These are phyloP conservation scores for Chironomus tepperi DNA, from an alignment of 1,140 invertebrate genomes.

Conservation along the genomic window DNA sequence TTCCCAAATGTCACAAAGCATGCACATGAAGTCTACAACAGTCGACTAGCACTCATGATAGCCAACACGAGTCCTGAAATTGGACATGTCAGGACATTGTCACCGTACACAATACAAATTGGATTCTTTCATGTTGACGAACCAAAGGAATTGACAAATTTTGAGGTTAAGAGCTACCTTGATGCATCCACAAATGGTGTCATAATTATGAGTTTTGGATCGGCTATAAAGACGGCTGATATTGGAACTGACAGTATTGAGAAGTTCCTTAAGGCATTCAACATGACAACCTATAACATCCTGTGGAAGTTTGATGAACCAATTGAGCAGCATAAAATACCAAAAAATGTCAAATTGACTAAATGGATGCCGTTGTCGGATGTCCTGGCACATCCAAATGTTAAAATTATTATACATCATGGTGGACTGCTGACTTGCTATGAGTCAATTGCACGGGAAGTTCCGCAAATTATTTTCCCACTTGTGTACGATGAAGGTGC, in stretches of 20 bases:
- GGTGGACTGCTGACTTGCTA: slow-evolving; percentile 45
- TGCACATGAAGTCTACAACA: not conserved
- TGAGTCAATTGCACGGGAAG: slow-evolving; percentile 34
- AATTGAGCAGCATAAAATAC: slow-evolving; percentile 28
- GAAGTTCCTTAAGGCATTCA: slow-evolving; percentile 36
- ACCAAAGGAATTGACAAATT: slow-evolving; percentile 31
- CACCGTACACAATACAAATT: slow-evolving; percentile 48
- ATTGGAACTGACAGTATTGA: slow-evolving; percentile 26
- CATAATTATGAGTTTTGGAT: slow-evolving; percentile 39
- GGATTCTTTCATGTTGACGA: slow-evolving; percentile 48
- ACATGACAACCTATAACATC: slow-evolving; percentile 43
- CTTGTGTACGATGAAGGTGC: slow-evolving; percentile 30
- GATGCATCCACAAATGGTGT: slow-evolving; percentile 34
- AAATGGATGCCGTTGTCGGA: not conserved
- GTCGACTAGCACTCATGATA: slow-evolving; percentile 39
- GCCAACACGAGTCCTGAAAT: slow-evolving; percentile 43
- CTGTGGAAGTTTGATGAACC: slow-evolving; percentile 51
- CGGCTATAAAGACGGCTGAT: slow-evolving; percentile 28
- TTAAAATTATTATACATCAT: slow-evolving; percentile 46
- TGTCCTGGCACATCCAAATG: slow-evolving; percentile 37
- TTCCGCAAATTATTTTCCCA: slow-evolving; percentile 32
- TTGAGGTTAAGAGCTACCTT: slow-evolving; percentile 35
- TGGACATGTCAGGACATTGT: slow-evolving; percentile 38
- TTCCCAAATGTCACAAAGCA: not conserved
- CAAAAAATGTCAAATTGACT: not conserved